These are phyloP conservation scores for Phragmatobia fuliginosa DNA, from an alignment of 2,888 invertebrate genomes.

Conservation along the genomic window DNA sequence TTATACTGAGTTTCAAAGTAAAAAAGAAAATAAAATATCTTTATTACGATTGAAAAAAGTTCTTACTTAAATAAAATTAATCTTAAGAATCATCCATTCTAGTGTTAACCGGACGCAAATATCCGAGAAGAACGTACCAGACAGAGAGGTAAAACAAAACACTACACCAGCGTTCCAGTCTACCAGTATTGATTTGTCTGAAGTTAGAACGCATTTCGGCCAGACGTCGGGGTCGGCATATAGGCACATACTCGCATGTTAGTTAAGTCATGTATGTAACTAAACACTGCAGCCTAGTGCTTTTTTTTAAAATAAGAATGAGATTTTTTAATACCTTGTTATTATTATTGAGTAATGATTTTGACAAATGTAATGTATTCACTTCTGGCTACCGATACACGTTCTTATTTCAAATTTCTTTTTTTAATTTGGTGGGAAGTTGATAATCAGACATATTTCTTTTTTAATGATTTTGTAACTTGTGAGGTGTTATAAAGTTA, in stretches of 20 bases:
- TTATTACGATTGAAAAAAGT: not conserved
- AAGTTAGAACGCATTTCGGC: slow-evolving; percentile 42
- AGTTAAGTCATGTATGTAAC: not conserved
- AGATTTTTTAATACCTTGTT: not conserved
- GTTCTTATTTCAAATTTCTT: not conserved
- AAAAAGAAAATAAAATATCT: no score
- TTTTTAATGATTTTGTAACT: not conserved
- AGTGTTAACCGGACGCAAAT: slow-evolving; percentile 41
- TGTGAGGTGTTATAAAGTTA: not conserved
- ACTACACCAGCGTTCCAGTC: slow-evolving; percentile 35
- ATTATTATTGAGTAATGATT: not conserved
- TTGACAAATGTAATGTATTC: not conserved
- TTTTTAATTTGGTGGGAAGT: not conserved
- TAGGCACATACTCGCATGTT: slow-evolving; percentile 16
- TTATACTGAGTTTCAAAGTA: not conserved
- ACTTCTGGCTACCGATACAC: not conserved
- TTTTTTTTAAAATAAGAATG: slow-evolving; percentile 1
- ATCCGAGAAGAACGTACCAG: slow-evolving; percentile 34
- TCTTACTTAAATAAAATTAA: not conserved
- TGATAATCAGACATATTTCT: not conserved
- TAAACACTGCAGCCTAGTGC: not conserved
- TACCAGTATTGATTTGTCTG: slow-evolving; percentile 52
- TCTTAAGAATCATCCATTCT: slow-evolving; percentile 15
- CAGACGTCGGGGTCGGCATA: slow-evolving; percentile 33
- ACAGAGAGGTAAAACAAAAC: slow-evolving; percentile 51